phyloP scores from a whole-genome alignment of 2,888 invertebrate genomes.

The Rhimphoctona megacephalus region DNA sequence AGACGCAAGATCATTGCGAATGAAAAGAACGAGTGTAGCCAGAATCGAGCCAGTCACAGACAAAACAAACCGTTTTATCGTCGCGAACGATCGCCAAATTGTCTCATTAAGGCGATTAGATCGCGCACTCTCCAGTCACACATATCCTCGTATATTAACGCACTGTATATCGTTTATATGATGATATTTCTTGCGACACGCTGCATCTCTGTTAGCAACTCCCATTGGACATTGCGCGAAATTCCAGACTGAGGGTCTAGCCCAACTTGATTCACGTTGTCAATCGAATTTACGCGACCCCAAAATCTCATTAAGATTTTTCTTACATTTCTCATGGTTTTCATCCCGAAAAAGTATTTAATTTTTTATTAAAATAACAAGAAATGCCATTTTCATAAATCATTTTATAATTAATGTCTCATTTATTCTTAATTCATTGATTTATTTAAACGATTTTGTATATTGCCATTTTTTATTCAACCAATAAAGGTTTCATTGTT shows the following conservation, averaged over 20 bases:
- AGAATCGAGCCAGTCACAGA: conserved; percentile 69
- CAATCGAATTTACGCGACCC: conserved; percentile 64
- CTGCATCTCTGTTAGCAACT: conserved; percentile 48
- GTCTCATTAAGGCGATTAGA: conserved; percentile 78
- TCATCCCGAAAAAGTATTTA: not conserved
- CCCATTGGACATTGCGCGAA: conserved; percentile 35
- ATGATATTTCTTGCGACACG: conserved; percentile 49
- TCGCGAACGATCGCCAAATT: conserved; percentile 78
- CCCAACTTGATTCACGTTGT: conserved; percentile 45
- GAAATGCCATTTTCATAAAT: not conserved
- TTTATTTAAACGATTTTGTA: not conserved
- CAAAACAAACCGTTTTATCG: conserved; percentile 80
- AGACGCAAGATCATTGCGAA: conserved; percentile 10
- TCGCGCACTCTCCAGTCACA: conserved; percentile 63
- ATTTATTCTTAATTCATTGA: not conserved
- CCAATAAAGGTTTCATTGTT: not conserved
- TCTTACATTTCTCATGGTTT: not conserved
- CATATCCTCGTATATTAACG: conserved; percentile 33
- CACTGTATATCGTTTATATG: conserved; percentile 21
- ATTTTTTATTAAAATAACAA: not conserved
- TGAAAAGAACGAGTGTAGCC: conserved; percentile 22
- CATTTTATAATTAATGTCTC: not conserved
- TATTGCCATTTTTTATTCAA: not conserved
- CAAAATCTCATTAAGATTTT: conserved; percentile 46
- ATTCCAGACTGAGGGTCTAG: conserved; percentile 52